Percentiles rank a stretch among this genome's conserved stretches.
These are phyloP conservation scores for Alethe castanea DNA, from an alignment of 2,113 vertebrate species.

Conservation along the genomic window DNA sequence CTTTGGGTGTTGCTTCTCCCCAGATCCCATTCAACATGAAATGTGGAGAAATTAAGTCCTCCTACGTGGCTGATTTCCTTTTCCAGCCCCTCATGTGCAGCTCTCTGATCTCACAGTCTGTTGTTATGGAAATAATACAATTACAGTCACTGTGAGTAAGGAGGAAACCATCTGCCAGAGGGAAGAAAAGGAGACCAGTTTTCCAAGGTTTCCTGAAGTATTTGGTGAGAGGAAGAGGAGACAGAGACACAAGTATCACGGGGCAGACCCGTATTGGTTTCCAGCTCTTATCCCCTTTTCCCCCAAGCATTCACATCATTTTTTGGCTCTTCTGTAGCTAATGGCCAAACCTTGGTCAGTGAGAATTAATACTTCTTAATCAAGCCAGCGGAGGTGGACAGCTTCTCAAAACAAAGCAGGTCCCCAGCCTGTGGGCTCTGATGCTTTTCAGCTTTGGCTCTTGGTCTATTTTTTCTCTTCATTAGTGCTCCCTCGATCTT, in stretches of 20 bases:
- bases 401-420: background rate
- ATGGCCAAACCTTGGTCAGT: background rate
- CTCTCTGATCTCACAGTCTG: conserved; percentile 15
- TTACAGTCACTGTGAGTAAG: conserved; percentile 1
- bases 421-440: background rate
- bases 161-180: background rate
- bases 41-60: background rate
- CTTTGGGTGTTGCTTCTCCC: background rate
- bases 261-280: background rate
- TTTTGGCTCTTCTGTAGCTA: background rate
- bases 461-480: background rate
- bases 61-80: background rate
- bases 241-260: rapidly evolving
- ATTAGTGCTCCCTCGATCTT: background rate
- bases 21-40: background rate
- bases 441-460: background rate
- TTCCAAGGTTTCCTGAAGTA: background rate
- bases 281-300: background rate
- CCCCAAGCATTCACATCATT: background rate
- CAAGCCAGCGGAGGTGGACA: background rate
- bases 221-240: background rate
- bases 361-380: background rate
- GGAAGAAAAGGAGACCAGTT: background rate
- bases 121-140: conserved; percentile 58
- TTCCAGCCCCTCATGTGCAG: background rate